Conservation (phyloP, 2,113 vertebrate genomes). For the Ophiodon elongatus region DNA sequence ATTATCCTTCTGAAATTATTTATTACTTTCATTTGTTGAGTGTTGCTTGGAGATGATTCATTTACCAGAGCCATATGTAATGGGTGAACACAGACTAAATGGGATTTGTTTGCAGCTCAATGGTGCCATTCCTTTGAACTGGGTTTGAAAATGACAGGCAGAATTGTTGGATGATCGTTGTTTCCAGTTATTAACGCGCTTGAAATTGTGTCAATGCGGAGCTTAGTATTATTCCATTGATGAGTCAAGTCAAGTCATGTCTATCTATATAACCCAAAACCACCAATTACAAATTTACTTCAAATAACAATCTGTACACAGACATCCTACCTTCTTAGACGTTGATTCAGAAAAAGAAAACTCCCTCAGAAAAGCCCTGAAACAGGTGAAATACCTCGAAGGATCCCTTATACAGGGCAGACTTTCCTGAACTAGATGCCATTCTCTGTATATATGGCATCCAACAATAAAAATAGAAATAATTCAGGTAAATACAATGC, state of each 20-base stretch:
- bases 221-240: neutral
- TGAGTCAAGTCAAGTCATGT: neutral
- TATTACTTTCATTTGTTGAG: constrained; percentile 64
- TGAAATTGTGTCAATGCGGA: neutral
- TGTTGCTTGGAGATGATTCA: constrained; percentile 64
- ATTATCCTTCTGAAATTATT: constrained; percentile 76
- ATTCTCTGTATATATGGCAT: neutral
- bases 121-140: constrained; percentile 29
- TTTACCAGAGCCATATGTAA: constrained; percentile 28
- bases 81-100: constrained; percentile 34
- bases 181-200: neutral
- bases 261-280: neutral
- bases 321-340: neutral
- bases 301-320: neutral
- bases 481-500: neutral
- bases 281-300: neutral
- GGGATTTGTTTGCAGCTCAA: constrained; percentile 54
- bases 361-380: neutral
- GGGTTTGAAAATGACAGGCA: neutral
- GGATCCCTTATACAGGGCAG: neutral
- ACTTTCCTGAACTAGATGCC: neutral
- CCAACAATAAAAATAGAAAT: neutral
- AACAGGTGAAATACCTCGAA: neutral
- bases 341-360: neutral
- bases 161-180: constrained; percentile 4